Conservation (phyloP, 2,797 vertebrate genomes). For the Spondyliosoma cantharus region DNA sequence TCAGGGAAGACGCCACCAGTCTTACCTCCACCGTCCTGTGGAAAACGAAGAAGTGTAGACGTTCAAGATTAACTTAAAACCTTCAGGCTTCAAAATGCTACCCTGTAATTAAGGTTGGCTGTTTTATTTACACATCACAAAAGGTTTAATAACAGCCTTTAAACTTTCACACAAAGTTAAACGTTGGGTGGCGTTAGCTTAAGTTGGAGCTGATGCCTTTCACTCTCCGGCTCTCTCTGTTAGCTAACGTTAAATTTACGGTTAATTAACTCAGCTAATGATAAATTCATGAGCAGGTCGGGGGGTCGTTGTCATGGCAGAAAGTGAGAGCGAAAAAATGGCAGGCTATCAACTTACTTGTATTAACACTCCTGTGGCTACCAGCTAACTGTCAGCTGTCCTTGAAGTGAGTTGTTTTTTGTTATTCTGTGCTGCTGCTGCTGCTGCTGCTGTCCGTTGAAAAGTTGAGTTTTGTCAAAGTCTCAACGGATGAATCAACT, state of each 20-base stretch:
- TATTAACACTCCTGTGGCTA: slow-evolving; percentile 26
- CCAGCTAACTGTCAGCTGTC: background rate
- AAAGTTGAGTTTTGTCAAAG: slow-evolving; percentile 27
- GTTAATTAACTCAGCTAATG: slow-evolving; percentile 75
- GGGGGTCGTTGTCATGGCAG: slow-evolving; percentile 75
- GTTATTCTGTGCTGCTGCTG: background rate
- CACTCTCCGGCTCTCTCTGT: slow-evolving; percentile 49
- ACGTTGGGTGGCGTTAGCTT: slow-evolving; percentile 6
- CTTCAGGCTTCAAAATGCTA: background rate
- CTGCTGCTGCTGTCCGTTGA: background rate
- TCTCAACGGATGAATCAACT: slow-evolving; percentile 50
- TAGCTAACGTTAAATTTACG: slow-evolving; percentile 52
- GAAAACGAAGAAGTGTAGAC: background rate
- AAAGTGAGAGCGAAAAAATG: slow-evolving; percentile 75
- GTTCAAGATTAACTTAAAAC: background rate
- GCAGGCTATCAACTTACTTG: slow-evolving; percentile 68
- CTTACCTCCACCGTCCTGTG: slow-evolving; percentile 3
- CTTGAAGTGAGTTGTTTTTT: background rate
- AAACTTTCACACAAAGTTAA: slow-evolving; percentile 9
- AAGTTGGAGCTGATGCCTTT: slow-evolving; percentile 49
- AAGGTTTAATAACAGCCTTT: background rate
- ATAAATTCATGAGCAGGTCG: slow-evolving; percentile 70
- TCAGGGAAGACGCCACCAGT: background rate
- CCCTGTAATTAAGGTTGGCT: background rate
- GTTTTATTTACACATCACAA: background rate